phyloP scores from a whole-genome alignment of 2,797 vertebrate species.

The Pempheris klunzingeri region DNA sequence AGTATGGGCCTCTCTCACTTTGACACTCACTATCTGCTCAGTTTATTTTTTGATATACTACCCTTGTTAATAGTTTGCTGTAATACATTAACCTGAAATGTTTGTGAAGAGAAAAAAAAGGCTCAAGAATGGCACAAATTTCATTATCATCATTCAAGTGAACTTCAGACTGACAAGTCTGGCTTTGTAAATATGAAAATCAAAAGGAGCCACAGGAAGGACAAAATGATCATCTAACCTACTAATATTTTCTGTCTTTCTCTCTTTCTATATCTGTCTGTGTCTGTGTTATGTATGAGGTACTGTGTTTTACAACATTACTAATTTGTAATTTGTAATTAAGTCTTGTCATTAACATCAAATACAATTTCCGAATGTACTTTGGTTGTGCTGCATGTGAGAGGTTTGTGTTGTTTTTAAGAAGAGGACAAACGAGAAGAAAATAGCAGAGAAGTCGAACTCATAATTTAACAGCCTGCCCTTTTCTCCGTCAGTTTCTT shows the following conservation, averaged over 20 bases:
- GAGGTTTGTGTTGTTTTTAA: not conserved
- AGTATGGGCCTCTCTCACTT: constrained; percentile 17
- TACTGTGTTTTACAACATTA: not conserved
- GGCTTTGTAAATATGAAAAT: not conserved
- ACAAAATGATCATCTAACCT: not conserved
- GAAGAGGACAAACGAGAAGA: not conserved
- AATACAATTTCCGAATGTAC: not conserved
- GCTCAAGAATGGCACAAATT: not conserved
- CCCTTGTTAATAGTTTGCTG: not conserved
- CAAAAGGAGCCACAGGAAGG: not conserved
- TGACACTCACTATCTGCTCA: not conserved
- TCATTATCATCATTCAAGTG: not conserved
- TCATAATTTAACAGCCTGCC: constrained; percentile 14
- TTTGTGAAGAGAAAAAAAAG: not conserved
- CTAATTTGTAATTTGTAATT: too few species aligned
- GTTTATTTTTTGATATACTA: not conserved
- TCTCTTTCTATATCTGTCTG: not conserved
- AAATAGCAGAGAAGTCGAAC: not conserved
- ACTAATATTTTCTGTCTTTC: not conserved
- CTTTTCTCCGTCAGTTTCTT: constrained; percentile 38
- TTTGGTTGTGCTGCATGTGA: not conserved
- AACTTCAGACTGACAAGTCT: not conserved
- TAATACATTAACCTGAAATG: not conserved
- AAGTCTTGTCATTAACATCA: too few species aligned
- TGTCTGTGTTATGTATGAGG: not conserved